Evolutionary conservation across 2,113 vertebrate genomes (phyloP).

Genomic region (Aix galericulata): DNA sequence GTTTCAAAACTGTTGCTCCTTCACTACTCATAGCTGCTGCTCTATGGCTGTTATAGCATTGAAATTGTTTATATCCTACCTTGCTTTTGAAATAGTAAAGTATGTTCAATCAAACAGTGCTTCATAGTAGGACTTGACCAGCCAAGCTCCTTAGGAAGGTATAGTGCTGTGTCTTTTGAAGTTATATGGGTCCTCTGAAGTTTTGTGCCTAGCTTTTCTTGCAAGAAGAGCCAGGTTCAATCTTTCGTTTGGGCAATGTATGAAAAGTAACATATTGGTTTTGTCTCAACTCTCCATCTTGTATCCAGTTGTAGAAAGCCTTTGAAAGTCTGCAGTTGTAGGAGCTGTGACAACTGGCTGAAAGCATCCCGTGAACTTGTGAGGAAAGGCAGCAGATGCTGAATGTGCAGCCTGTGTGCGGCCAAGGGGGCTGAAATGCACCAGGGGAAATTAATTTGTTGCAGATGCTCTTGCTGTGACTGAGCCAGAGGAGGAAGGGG

Average conservation of each 20-base stretch:
- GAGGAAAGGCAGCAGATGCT: conserved; percentile 30
- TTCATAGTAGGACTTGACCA: neutral
- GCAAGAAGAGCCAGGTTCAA: neutral
- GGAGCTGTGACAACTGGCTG: neutral
- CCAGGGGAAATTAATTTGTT: conserved; percentile 9
- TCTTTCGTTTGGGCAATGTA: neutral
- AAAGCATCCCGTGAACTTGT: neutral
- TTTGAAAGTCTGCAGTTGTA: neutral
- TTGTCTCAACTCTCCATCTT: neutral
- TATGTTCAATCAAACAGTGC: neutral
- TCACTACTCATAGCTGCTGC: neutral
- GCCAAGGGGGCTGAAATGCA: neutral
- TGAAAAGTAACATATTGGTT: neutral
- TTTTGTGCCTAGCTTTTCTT: neutral
- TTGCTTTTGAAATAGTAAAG: neutral
- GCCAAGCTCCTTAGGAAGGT: neutral
- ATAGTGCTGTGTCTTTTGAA: neutral
- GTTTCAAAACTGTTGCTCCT: neutral
- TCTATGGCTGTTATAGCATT: neutral
- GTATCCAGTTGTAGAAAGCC: neutral
- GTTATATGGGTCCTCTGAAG: neutral
- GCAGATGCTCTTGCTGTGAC: conserved; percentile 16
- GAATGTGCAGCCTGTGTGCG: neutral
- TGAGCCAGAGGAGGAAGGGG: neutral
- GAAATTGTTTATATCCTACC: neutral